These are phyloP conservation scores for Troides helena DNA, from an alignment of 2,888 invertebrate species.

Conservation along the genomic window DNA sequence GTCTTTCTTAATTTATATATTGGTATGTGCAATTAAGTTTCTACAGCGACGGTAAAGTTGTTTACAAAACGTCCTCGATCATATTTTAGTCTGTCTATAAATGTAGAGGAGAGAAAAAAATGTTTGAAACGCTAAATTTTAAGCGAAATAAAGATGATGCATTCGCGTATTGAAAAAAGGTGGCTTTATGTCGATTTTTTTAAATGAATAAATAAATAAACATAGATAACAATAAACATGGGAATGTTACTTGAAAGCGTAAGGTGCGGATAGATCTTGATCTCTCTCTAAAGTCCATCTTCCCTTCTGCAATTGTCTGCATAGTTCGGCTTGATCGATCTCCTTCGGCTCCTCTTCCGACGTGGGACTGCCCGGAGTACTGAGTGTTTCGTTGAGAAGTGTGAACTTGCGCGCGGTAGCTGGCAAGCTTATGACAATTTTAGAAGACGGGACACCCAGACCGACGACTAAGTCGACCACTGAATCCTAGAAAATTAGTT, in stretches of 20 bases:
- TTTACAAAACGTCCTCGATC: neutral
- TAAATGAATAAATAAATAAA: no score
- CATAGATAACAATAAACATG: neutral
- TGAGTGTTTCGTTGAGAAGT: slow-evolving; percentile 82
- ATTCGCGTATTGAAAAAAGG: no score
- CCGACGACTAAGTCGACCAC: slow-evolving; percentile 86
- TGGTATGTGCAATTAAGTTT: neutral
- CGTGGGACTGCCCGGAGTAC: slow-evolving; percentile 85
- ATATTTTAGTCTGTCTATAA: neutral
- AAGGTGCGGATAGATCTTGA: slow-evolving; percentile 88
- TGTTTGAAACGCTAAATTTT: no score
- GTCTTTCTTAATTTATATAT: neutral
- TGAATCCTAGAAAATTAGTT: slow-evolving; percentile 80
- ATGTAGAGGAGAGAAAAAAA: no score
- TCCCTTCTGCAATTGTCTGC: slow-evolving; percentile 78
- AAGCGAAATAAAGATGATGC: no score
- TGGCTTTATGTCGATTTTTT: no score
- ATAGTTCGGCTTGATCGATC: slow-evolving; percentile 82
- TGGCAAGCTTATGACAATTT: slow-evolving; percentile 86
- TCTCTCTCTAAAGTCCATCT: slow-evolving; percentile 88
- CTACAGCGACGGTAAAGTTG: neutral
- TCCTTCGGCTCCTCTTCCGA: slow-evolving; percentile 76
- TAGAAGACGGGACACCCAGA: slow-evolving; percentile 85
- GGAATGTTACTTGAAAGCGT: slow-evolving; percentile 82
- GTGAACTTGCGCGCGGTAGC: slow-evolving; percentile 85